Conservation (phyloP, 1,140 invertebrate species). For the Megathymus violae region DNA sequence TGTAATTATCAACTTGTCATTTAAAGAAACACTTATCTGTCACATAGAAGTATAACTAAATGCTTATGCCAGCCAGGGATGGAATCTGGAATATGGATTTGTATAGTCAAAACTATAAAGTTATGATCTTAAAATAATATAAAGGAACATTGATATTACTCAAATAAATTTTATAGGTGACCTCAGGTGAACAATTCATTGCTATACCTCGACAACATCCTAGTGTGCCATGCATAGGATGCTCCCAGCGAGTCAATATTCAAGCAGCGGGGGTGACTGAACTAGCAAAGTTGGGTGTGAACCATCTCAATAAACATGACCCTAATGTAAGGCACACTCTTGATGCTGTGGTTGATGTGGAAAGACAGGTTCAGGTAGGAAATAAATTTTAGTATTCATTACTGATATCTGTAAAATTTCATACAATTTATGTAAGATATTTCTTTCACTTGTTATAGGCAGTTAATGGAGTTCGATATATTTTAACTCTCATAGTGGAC, state of each 20-base stretch:
- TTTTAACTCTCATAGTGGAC: constrained; percentile 67
- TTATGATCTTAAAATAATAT: too few species aligned
- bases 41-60: too few species aligned
- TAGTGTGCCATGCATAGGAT: constrained; percentile 64
- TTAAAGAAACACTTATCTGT: too few species aligned
- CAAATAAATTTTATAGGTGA: constrained; percentile 64
- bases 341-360: constrained; percentile 65
- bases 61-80: too few species aligned
- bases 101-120: too few species aligned
- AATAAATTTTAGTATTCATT: neutral
- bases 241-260: constrained; percentile 68
- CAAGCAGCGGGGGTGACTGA: constrained; percentile 72
- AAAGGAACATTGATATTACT: too few species aligned
- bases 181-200: constrained; percentile 80
- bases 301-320: constrained; percentile 72
- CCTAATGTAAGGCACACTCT: constrained; percentile 60
- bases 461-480: constrained; percentile 79
- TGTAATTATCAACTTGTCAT: too few species aligned
- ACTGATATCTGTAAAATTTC: neutral
- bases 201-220: constrained; percentile 65
- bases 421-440: neutral
- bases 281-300: constrained; percentile 61
- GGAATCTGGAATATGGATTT: too few species aligned
- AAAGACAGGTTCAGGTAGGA: constrained; percentile 79
- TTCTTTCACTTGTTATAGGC: constrained; percentile 62